phyloP scores from a whole-genome alignment of 2,113 vertebrate genomes.

The Rhynchopsitta pachyrhyncha region DNA sequence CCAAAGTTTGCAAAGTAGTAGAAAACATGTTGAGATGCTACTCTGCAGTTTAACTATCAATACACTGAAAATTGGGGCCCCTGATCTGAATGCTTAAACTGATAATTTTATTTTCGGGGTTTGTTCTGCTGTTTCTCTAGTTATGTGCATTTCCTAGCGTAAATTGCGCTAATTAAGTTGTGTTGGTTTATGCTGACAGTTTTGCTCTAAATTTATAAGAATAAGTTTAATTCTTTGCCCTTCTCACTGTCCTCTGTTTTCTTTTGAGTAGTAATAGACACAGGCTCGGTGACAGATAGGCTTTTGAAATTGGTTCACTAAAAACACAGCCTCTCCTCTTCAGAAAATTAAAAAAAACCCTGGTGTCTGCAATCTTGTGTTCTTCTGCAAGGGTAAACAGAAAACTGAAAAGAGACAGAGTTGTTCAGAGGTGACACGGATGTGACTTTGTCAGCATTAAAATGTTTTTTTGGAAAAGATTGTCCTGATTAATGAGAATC shows the following conservation, averaged over 20 bases:
- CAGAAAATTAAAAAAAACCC: not conserved
- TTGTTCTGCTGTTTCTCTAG: conserved; percentile 1
- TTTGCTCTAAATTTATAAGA: not conserved
- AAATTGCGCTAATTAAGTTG: not conserved
- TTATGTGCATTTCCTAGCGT: not conserved
- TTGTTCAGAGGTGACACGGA: conserved; percentile 45
- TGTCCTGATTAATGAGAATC: not conserved
- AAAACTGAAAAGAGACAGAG: not conserved
- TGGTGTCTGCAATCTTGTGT: not conserved
- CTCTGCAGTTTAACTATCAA: not conserved
- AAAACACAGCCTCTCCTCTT: conserved; percentile 32
- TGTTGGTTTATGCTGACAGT: not conserved
- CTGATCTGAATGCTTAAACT: not conserved
- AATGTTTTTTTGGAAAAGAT: conserved; percentile 6
- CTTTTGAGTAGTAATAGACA: not conserved
- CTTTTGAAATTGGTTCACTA: conserved; percentile 27
- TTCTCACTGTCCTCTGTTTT: conserved; percentile 25
- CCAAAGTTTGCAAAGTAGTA: not conserved
- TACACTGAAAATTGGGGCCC: not conserved
- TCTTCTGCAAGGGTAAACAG: conserved; percentile 42
- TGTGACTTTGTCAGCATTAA: conserved; percentile 13
- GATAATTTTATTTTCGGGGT: not conserved
- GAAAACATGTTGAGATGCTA: not conserved
- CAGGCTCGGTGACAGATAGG: not conserved
- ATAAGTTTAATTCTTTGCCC: not conserved